Evolutionary conservation across 2,113 vertebrate species (phyloP).

Genomic region (Leiothrix lutea): DNA sequence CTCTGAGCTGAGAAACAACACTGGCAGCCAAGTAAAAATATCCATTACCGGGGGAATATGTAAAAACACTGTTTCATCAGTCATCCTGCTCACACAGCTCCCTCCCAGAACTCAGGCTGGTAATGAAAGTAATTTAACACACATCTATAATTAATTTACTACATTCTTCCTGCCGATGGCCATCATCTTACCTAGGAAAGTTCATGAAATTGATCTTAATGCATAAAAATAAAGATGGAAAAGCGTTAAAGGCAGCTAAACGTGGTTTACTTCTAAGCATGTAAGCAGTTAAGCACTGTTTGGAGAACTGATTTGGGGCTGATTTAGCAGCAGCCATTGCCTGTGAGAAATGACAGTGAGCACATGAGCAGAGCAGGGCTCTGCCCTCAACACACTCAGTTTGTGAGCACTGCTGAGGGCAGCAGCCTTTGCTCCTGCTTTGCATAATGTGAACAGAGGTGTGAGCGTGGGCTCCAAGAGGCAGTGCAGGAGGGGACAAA

Average conservation of each 20-base stretch:
- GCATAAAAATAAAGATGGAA: slow-evolving; percentile 56
- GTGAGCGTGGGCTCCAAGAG: not conserved
- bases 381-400: not conserved
- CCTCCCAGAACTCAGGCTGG: slow-evolving; percentile 74
- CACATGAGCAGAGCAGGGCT: not conserved
- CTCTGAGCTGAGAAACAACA: slow-evolving; percentile 25
- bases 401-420: not conserved
- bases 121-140: slow-evolving; percentile 97
- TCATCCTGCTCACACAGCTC: slow-evolving; percentile 76
- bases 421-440: not conserved
- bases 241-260: slow-evolving; percentile 40
- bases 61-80: slow-evolving; percentile 73
- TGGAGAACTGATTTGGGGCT: slow-evolving; percentile 45
- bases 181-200: slow-evolving; percentile 70
- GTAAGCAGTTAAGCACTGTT: slow-evolving; percentile 44
- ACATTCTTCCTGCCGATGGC: slow-evolving; percentile 74
- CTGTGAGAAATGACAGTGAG: not conserved
- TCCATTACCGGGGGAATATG: slow-evolving; percentile 62
- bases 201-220: slow-evolving; percentile 75
- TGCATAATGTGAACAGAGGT: not conserved
- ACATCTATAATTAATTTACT: slow-evolving; percentile 95
- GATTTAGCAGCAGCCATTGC: slow-evolving; percentile 50
- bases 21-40: slow-evolving; percentile 22
- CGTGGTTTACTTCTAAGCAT: slow-evolving; percentile 47
- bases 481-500: not conserved